Base-by-base conservation (phyloP, 2,888 invertebrate species). In the Mesorhabditis sp. region DNA sequence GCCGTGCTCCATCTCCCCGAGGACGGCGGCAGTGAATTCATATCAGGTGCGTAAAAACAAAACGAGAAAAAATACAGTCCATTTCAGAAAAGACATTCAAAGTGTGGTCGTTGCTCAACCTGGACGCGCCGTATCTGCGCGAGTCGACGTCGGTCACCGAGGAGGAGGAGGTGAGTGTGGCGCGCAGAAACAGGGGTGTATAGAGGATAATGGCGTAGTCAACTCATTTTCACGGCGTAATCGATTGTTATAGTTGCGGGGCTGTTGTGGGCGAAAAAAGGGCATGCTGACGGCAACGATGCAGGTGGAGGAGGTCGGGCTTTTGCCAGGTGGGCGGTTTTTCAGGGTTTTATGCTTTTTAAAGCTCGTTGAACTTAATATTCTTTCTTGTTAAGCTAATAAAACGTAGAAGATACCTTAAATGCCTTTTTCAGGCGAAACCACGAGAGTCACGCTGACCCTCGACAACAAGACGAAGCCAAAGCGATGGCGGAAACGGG, bases 1-100 rank as follows among this genome's bases (percentile, higher is more conserved):
- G 84, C 83, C 4, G 70, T 82, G 2, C 74, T 84, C 72, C 82
- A 81, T 61, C 76, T 84, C n/a, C 81, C 83, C 4, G 83, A 84
- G 65, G 78, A 80, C 61, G 83, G 83, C 10, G 83, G 81, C 44
- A 84, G 79, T n/a, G 80, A 84, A 69, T 73, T 83, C 13, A 75
- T 83, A n/a, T 80, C 83, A 58, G 82, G 82, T 82, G n/a, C 65
- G 5, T 13, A 50, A 50, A 4, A 28, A 4, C 4, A 5, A 66
- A 41, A 45, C 45, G 43, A 62, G n/a, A 28, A 28, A 28, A 1
- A 28, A 28, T 28, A 28, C 28, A 28, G 28, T 28, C 28, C 28
- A 5, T 70, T 79, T 45, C 62, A 77, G 83, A 84, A 69, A 78
- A 78, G 45, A 77, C 78, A 45, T 78, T 84, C 68, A 75, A 73